Percentiles rank a stretch among this genome's conserved stretches.
phyloP scores from a whole-genome alignment of 2,113 vertebrate species.

The Myiagra hebetior region DNA sequence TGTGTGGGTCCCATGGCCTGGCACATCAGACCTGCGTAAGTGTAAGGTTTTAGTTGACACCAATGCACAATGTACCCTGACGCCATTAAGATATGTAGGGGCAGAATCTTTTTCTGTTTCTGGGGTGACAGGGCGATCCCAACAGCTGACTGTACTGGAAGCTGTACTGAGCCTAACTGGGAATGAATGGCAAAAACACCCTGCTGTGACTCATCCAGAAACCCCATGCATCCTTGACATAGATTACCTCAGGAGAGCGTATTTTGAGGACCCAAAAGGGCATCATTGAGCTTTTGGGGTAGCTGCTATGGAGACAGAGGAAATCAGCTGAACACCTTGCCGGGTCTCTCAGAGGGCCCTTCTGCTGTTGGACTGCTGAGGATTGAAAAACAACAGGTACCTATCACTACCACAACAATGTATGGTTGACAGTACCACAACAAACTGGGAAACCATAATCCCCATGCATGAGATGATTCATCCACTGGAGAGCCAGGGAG shows the following conservation, averaged over 20 bases:
- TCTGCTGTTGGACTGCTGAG: not conserved
- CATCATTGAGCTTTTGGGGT: not conserved
- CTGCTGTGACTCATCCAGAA: not conserved
- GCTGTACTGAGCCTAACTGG: not conserved
- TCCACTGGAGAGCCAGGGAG: not conserved
- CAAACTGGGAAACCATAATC: not conserved
- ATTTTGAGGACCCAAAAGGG: not conserved
- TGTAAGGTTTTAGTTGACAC: not conserved
- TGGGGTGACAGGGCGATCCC: not conserved
- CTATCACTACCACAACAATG: rapidly evolving
- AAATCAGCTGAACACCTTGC: not conserved
- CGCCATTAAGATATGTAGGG: not conserved
- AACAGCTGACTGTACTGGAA: not conserved
- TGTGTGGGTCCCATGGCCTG: not conserved
- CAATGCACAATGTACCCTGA: not conserved
- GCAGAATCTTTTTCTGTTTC: not conserved
- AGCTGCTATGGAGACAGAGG: not conserved
- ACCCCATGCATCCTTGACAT: not conserved
- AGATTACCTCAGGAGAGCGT: not conserved
- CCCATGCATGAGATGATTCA: not conserved
- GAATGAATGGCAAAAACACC: not conserved
- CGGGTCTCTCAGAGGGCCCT: not conserved
- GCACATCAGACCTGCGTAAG: not conserved
- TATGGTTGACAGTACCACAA: rapidly evolving
- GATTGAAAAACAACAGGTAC: not conserved